These are phyloP conservation scores for Choloepus didactylus DNA, from an alignment of 2,797 vertebrate species.

Conservation along the genomic window DNA sequence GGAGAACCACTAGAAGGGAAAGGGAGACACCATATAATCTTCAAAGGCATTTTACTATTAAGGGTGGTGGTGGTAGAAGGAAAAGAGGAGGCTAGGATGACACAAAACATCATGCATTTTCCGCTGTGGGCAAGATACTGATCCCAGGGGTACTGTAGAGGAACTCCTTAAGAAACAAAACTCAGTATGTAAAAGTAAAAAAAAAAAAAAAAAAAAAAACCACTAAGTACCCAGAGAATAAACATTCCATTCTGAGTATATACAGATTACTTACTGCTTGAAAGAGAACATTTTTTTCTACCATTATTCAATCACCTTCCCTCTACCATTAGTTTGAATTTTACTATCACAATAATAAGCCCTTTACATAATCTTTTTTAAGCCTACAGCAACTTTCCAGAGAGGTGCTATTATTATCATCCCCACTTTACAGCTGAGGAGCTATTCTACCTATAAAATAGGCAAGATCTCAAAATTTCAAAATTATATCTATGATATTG, in stretches of 20 bases:
- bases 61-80: background rate
- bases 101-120: conserved; percentile 29
- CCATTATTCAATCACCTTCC: background rate
- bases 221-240: conserved; percentile 6
- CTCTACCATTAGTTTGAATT: background rate
- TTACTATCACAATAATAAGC: conserved; percentile 17
- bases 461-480: background rate
- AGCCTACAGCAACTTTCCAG: background rate
- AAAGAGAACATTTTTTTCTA: background rate
- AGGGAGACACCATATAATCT: background rate
- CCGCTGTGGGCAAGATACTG: background rate
- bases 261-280: background rate
- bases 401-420: background rate
- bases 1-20: background rate
- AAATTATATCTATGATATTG: background rate
- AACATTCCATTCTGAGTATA: background rate
- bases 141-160: background rate
- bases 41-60: conserved; percentile 50
- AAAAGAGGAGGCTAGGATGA: background rate
- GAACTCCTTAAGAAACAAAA: conserved; percentile 59
- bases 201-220: background rate
- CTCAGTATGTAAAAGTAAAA: background rate
- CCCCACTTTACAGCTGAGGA: conserved; percentile 8
- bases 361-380: background rate
- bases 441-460: background rate